A percentile compares a stretch with the other conserved stretches of the same genome.
phyloP scores from a whole-genome alignment of 2,113 vertebrate species.

The Orycteropus afer region DNA sequence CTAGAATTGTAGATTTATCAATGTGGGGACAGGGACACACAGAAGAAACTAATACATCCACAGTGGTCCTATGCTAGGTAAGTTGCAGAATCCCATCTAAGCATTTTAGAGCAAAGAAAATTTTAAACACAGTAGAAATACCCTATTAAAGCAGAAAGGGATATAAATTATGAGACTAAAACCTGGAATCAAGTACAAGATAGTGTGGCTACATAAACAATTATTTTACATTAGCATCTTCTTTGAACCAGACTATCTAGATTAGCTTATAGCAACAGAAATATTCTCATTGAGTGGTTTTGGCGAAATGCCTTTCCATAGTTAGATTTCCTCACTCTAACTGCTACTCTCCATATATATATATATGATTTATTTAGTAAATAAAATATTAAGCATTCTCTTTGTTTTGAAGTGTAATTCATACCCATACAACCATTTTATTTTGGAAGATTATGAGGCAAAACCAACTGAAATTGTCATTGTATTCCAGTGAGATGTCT shows the following conservation, averaged over 20 bases:
- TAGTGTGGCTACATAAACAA: neutral
- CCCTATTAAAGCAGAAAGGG: neutral
- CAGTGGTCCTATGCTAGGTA: neutral
- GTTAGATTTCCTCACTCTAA: neutral
- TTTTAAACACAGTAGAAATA: conserved; percentile 21
- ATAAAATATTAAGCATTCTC: neutral
- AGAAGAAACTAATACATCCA: neutral
- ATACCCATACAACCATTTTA: neutral
- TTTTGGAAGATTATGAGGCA: neutral
- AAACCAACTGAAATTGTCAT: neutral
- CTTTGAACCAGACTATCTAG: conserved; percentile 6
- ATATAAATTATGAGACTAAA: conserved; percentile 36
- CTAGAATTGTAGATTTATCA: neutral
- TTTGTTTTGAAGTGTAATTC: neutral
- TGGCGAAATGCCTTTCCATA: neutral
- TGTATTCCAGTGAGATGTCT: neutral
- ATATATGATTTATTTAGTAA: neutral
- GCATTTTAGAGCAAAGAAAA: neutral
- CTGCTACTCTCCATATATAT: neutral
- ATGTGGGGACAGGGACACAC: neutral
- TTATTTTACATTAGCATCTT: conserved; percentile 25
- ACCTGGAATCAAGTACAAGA: neutral
- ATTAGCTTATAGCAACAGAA: neutral
- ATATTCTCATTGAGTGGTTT: neutral
- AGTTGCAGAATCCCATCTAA: neutral